Conservation (phyloP, 2,888 invertebrate species). For the Dryocosmus kuriphilus region DNA sequence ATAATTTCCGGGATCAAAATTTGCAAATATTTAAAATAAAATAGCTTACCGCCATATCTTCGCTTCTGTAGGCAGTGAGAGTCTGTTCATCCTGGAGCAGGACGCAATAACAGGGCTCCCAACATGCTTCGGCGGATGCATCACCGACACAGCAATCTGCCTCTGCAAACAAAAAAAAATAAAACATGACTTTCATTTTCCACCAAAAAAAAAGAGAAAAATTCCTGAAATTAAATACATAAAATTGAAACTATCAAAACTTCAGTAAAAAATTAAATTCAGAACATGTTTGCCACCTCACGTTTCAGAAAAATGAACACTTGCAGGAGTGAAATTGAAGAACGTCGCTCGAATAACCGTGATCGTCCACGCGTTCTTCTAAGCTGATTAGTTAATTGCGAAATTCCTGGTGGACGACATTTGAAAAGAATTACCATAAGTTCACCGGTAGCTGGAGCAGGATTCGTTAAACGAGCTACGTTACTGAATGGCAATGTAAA, state of each 20-base stretch:
- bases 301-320: neutral
- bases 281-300: neutral
- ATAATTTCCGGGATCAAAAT: neutral
- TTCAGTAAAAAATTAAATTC: neutral
- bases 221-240: no score
- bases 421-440: conserved; percentile 57
- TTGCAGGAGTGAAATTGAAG: conserved; percentile 9
- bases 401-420: conserved; percentile 52
- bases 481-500: conserved; percentile 56
- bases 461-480: conserved; percentile 50
- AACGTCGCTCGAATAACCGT: neutral
- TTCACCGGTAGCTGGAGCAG: conserved; percentile 46
- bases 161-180: conserved; percentile 65
- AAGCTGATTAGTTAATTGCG: conserved; percentile 61
- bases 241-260: neutral
- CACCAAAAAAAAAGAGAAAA: no score
- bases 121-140: conserved; percentile 81
- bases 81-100: conserved; percentile 87
- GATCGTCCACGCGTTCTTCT: conserved; percentile 50
- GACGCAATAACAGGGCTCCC: conserved; percentile 90
- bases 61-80: conserved; percentile 87
- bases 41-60: conserved; percentile 87
- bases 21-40: conserved; percentile 29
- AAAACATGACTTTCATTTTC: conserved; percentile 41
- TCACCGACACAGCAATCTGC: conserved; percentile 78